Conservation (phyloP, 2,797 vertebrate genomes). For the Enteromius unitaeniatus region DNA sequence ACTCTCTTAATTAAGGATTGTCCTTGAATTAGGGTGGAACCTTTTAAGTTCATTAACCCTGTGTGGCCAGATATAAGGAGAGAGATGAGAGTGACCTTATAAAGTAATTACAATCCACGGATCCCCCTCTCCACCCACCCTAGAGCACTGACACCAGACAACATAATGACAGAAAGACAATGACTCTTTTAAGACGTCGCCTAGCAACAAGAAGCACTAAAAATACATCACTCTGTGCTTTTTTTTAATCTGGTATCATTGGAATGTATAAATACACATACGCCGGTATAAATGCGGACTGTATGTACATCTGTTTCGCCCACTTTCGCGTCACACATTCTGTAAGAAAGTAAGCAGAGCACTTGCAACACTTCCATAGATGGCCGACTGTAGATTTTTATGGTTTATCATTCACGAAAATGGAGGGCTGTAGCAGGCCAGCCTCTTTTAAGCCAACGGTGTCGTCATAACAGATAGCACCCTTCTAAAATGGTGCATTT, state of each 20-base stretch:
- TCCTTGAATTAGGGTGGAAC: not conserved
- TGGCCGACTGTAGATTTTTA: constrained; percentile 26
- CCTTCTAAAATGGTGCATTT: constrained; percentile 22
- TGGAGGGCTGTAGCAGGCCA: not conserved
- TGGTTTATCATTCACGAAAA: constrained; percentile 10
- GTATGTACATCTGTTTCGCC: constrained; percentile 33
- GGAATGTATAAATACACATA: constrained; percentile 46
- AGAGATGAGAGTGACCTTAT: constrained; percentile 44
- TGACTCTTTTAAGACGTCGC: constrained; percentile 61
- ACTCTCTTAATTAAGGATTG: not conserved
- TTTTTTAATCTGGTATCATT: constrained; percentile 35
- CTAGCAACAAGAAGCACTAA: constrained; percentile 67
- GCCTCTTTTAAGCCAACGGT: constrained; percentile 10
- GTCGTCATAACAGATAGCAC: not conserved
- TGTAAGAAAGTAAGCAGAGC: constrained; percentile 2
- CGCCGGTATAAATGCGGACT: constrained; percentile 20
- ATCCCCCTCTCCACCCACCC: constrained; percentile 32
- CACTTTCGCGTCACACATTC: constrained; percentile 1
- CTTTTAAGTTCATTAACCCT: constrained; percentile 41
- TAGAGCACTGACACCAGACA: constrained; percentile 55
- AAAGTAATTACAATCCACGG: constrained; percentile 37
- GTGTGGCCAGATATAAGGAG: not conserved
- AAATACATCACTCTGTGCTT: constrained; percentile 59
- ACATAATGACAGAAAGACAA: constrained; percentile 65
- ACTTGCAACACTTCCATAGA: constrained; percentile 16